Base-by-base conservation (phyloP, 2,113 vertebrate species). In the Callionymus lyra region DNA sequence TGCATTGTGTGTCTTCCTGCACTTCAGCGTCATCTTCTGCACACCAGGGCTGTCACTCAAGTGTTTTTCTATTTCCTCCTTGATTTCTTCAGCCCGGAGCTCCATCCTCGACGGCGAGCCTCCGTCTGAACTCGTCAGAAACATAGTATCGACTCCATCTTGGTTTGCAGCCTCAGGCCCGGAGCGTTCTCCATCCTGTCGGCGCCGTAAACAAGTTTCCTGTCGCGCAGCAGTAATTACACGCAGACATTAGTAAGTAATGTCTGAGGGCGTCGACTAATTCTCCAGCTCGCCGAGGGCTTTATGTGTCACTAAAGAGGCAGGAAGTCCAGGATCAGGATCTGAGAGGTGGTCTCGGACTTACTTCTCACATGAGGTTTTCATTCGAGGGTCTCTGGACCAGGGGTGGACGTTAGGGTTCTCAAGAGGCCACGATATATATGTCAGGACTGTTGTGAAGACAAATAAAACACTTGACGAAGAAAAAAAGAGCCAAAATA, bases 171-270 rank as follows among this genome's bases (percentile, higher is more conserved):
- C 53, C 63, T 41, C 44, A 41, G 47, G 56, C 57, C 58, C 44
- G 9, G 3, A 53, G 34, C 50, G 62, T 60, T 65, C 56, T 35
- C 16, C 61, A 65, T 64, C 74, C 65, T 72, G 59, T 64, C 41
- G 40, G 48, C 33, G 72, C 70, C 68, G 77, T 82, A 83, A 83
- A 82, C 72, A 72, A 38, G 47, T 74, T 72, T 66, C 75, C 47
- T 27, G 59, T 63, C 13, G 59, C 43, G 38, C 49, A 59, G 65
- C 63, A 55, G 57, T 81, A 77, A 85, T 82, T 83, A 82, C 38
- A 45, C 39, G 31, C 69, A 63, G 53, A 63, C 76, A 70, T 69
- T 78, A 76, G 74, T 70, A 76, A 70, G 61, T 78, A 79, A 81
- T 76, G 62, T 65, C 60, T 65, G 56, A 50, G 44, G 68, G 68